phyloP scores from a whole-genome alignment of 1,140 invertebrate species.

The Mizuhopecten yessoensis region DNA sequence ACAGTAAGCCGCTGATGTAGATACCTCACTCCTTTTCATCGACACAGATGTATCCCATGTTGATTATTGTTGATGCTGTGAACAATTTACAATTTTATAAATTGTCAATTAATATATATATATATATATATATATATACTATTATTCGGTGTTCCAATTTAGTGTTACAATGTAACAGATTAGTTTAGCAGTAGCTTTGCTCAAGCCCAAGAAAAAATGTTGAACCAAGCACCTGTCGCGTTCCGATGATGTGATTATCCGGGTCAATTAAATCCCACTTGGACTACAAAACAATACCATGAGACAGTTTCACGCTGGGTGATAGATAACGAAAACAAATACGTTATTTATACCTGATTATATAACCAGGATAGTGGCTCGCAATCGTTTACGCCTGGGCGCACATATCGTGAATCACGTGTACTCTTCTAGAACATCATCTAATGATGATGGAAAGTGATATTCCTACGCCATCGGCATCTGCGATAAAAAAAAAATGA shows the following conservation, averaged over 20 bases:
- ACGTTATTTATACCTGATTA: not conserved
- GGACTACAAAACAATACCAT: not conserved
- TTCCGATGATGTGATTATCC: too few species aligned
- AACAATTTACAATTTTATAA: too few species aligned
- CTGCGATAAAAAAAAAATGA: not conserved
- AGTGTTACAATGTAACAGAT: too few species aligned
- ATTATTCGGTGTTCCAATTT: too few species aligned
- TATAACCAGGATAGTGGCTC: not conserved
- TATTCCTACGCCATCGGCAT: slow-evolving; percentile 6
- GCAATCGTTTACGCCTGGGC: not conserved
- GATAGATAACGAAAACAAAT: not conserved
- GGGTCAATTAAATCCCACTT: not conserved
- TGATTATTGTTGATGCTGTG: too few species aligned
- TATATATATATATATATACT: too few species aligned
- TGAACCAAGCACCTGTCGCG: not conserved
- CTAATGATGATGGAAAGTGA: not conserved
- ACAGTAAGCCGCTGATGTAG: too few species aligned
- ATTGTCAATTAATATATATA: too few species aligned
- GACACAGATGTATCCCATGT: too few species aligned
- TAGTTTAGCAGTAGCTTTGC: too few species aligned
- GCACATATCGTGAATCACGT: not conserved
- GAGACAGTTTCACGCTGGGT: not conserved
- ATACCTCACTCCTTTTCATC: too few species aligned
- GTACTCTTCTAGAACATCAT: not conserved
- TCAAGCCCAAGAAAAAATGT: too few species aligned